Evolutionary conservation across 2,113 vertebrate genomes (phyloP).

Genomic region (Corynorhinus townsendii): DNA sequence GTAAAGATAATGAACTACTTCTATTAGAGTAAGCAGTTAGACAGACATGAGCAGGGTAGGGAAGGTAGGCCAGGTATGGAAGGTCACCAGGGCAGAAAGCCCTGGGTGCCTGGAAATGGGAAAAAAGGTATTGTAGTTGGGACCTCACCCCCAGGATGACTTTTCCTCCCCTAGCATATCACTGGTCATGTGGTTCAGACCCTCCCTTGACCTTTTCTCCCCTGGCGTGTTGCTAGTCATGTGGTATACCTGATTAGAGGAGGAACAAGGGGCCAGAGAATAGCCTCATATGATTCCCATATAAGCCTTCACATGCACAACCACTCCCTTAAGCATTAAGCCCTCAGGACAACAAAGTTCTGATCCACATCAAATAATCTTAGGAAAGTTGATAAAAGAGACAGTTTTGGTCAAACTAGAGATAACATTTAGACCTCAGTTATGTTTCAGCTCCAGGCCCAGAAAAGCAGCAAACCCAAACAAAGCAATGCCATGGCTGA

Average conservation of each 20-base stretch:
- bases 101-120: background rate
- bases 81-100: background rate
- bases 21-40: background rate
- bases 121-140: background rate
- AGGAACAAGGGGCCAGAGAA: background rate
- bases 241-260: background rate
- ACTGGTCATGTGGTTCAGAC: background rate
- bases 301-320: background rate
- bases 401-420: background rate
- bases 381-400: background rate
- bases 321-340: background rate
- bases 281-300: background rate
- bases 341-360: background rate
- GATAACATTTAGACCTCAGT: background rate
- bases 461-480: background rate
- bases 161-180: background rate
- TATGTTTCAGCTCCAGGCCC: background rate
- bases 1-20: background rate
- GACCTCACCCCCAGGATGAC: background rate
- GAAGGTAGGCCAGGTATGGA: background rate
- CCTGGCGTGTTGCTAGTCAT: background rate
- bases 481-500: background rate
- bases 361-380: background rate
- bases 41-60: background rate
- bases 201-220: background rate